Conservation (phyloP, 2,113 vertebrate genomes). For the Paramisgurnus dabryanus region DNA sequence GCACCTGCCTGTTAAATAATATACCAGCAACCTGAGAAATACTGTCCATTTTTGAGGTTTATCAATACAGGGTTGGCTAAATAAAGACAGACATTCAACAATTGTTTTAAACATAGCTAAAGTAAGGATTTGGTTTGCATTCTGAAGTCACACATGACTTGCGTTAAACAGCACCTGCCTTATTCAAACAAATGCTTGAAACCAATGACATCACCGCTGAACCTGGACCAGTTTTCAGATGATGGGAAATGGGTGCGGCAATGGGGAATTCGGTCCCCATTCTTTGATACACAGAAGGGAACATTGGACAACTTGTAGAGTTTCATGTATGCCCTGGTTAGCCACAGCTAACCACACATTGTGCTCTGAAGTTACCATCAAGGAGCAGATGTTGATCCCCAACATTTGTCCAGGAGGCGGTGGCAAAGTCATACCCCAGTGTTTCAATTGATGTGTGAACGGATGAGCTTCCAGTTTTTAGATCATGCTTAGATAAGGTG, state of each 20-base stretch:
- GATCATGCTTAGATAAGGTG: slow-evolving; percentile 35
- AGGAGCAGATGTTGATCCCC: slow-evolving; percentile 66
- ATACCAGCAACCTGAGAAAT: background rate
- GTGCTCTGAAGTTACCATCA: slow-evolving; percentile 77
- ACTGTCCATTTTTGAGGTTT: background rate
- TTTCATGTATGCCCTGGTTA: slow-evolving; percentile 78
- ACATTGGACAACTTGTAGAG: slow-evolving; percentile 70
- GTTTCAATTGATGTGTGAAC: slow-evolving; percentile 59
- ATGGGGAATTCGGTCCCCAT: slow-evolving; percentile 65
- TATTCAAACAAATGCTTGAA: slow-evolving; percentile 41
- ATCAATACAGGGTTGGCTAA: background rate
- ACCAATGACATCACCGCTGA: slow-evolving; percentile 17
- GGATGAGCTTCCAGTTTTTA: slow-evolving; percentile 21
- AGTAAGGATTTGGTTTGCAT: background rate
- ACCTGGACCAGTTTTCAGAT: slow-evolving; percentile 25
- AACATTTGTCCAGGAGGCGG: slow-evolving; percentile 66
- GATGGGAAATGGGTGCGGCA: slow-evolving; percentile 65
- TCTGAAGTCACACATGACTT: too few relatives aligned
- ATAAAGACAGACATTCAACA: background rate
- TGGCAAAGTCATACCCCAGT: slow-evolving; percentile 54
- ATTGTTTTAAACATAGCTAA: background rate
- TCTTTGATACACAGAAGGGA: slow-evolving; percentile 71
- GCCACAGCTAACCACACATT: slow-evolving; percentile 74
- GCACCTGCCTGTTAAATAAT: background rate
- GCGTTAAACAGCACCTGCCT: background rate